These are phyloP conservation scores for Ia io DNA, from an alignment of 2,113 vertebrate genomes.

Conservation along the genomic window DNA sequence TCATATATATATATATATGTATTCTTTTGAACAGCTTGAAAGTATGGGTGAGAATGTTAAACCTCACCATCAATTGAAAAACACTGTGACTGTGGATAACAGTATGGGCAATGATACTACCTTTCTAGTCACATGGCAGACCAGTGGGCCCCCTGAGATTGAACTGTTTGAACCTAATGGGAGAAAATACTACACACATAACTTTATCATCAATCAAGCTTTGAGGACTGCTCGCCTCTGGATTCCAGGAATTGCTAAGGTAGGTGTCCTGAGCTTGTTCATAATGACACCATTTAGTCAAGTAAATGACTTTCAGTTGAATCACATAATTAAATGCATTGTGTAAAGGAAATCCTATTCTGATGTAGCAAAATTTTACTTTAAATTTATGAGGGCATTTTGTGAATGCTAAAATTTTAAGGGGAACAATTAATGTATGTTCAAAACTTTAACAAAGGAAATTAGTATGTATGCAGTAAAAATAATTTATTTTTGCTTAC, in stretches of 20 bases:
- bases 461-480: neutral
- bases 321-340: neutral
- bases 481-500: neutral
- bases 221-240: slow-evolving; percentile 63
- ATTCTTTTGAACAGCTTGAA: slow-evolving; percentile 75
- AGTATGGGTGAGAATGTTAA: slow-evolving; percentile 61
- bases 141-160: slow-evolving; percentile 49
- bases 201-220: slow-evolving; percentile 56
- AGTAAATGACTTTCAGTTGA: neutral
- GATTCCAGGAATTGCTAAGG: slow-evolving; percentile 78
- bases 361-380: neutral
- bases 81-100: slow-evolving; percentile 72
- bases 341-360: neutral
- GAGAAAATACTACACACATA: slow-evolving; percentile 54
- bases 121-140: slow-evolving; percentile 79
- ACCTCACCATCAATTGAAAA: slow-evolving; percentile 54
- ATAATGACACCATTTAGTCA: neutral
- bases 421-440: neutral
- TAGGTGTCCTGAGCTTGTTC: slow-evolving; percentile 32
- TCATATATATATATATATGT: neutral
- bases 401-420: slow-evolving; percentile 18
- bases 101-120: slow-evolving; percentile 79
- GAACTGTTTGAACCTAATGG: slow-evolving; percentile 73
- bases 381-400: neutral
- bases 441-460: neutral